Base-by-base conservation (phyloP, 2,888 invertebrate species). In the Hermaeophaga mercurialis region DNA sequence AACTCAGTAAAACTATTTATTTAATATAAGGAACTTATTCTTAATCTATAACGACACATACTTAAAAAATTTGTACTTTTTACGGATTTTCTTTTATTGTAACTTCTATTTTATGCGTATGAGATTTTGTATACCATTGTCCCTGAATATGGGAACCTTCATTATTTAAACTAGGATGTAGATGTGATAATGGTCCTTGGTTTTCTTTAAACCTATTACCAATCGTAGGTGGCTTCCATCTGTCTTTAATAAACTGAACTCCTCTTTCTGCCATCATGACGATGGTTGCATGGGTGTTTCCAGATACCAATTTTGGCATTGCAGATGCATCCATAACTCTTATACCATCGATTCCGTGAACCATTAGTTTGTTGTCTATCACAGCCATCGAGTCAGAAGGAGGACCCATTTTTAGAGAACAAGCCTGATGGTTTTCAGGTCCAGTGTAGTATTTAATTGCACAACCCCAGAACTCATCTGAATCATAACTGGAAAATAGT, bases 351-450 rank as follows among this genome's bases (percentile, higher is more conserved):
- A 88, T 78, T 0, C 88, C 88, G 64, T 85, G 79, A 0, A 88
- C 86, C 64, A 75, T 80, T 0, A 91, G 78, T 72, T 85, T 82
- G 56, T 85, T 81, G 73, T 90, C 86, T 0, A 91, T 90, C 0
- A 91, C 91, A 0, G 90, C 87, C 80, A 85, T 80, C 0, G 84
- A 84, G 73, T 91, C 91, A 0, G 78, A 78, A 0, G 73, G 66
- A 0, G 90, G 87, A 0, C 91, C 91, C 90, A 92, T 91, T 81
- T 90, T 91, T 72, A 89, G 89, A 0, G 90, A 87, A 6, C 91
- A 91, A 0, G 85, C 87, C 75, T 91, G 91, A 74, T 91, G 91
- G 74, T 91, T 91, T 76, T 91, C 91, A 0, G 91, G 88, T 0
- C 88, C 89, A 0, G 91, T 91, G 50, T 86, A 81, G 54, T 84